Conservation (phyloP, 2,113 vertebrate genomes). For the Elephas maximus region DNA sequence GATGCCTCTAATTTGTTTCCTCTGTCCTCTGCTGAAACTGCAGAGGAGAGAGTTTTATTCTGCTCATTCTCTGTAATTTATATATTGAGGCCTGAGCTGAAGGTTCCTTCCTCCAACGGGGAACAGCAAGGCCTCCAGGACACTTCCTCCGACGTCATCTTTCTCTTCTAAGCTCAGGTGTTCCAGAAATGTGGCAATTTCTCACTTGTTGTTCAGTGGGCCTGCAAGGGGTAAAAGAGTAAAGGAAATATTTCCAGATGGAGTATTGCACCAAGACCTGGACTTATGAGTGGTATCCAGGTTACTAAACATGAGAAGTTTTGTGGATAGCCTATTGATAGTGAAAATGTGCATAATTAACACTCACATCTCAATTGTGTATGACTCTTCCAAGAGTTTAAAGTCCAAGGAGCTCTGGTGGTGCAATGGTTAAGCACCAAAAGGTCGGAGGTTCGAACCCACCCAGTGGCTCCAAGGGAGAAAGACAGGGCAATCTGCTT, state of each 20-base stretch:
- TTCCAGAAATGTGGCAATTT: not conserved
- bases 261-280: not conserved
- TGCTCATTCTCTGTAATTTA: not conserved
- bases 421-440: not conserved
- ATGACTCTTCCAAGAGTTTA: not conserved
- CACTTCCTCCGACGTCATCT: not conserved
- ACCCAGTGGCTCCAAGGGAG: not conserved
- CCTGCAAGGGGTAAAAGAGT: slow-evolving; percentile 20
- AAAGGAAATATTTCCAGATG: not conserved
- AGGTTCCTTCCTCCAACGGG: not conserved
- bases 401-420: not conserved
- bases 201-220: not conserved
- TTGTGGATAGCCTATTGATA: not conserved
- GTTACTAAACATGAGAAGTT: not conserved
- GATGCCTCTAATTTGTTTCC: not conserved
- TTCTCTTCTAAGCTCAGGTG: not conserved
- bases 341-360: not conserved
- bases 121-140: not conserved
- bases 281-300: not conserved
- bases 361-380: not conserved
- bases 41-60: slow-evolving; percentile 34
- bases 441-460: not conserved
- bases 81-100: not conserved
- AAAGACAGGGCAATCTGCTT: not conserved
- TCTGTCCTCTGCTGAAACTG: not conserved